Evolutionary conservation across 2,888 invertebrate species (phyloP).

Genomic region (Oligia fasciuncula): DNA sequence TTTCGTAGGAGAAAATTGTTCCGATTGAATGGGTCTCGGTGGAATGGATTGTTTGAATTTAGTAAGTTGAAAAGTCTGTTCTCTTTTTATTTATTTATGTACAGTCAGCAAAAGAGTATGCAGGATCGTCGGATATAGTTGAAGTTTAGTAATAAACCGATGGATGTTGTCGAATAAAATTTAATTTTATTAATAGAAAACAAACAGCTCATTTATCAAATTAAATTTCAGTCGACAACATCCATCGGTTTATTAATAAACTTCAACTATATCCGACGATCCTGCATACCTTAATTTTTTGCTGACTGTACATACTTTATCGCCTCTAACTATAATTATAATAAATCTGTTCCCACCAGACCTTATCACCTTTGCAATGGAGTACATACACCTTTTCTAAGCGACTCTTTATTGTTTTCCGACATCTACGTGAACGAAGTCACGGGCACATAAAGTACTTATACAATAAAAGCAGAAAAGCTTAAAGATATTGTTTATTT

Average conservation of each 20-base stretch:
- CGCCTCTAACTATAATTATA: background rate
- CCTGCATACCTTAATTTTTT: too few relatives aligned
- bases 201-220: too few relatives aligned
- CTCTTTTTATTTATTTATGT: background rate
- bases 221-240: too few relatives aligned
- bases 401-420: background rate
- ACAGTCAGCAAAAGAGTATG: too few relatives aligned
- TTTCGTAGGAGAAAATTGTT: constrained; percentile 11
- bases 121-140: too few relatives aligned
- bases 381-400: background rate
- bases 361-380: background rate
- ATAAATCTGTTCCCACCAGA: background rate
- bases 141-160: too few relatives aligned
- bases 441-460: background rate
- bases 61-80: background rate
- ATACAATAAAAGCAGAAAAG: background rate
- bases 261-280: too few relatives aligned
- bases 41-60: constrained; percentile 1
- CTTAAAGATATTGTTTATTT: background rate
- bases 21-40: background rate
- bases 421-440: background rate
- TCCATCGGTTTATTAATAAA: too few relatives aligned
- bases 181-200: too few relatives aligned
- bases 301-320: background rate
- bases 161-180: too few relatives aligned